Evolutionary conservation across 1,140 invertebrate genomes (phyloP).

Genomic region (Metaphire vulgaris): DNA sequence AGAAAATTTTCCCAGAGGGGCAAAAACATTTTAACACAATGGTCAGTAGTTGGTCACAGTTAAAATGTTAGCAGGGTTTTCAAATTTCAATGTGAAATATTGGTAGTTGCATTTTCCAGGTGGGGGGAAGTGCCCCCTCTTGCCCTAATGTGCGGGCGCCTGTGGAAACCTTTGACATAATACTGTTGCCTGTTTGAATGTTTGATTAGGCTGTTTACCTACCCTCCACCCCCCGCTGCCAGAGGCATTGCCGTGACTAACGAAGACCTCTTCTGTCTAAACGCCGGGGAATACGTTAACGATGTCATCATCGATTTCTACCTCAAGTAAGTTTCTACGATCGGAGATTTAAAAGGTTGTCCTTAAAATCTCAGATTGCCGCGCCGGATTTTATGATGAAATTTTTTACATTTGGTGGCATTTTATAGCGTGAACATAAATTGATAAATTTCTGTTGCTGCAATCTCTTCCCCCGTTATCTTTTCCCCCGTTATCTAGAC

Average conservation of each 20-base stretch:
- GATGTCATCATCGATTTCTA: constrained; percentile 98
- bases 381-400: not conserved
- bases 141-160: too few species aligned
- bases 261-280: constrained; percentile 82
- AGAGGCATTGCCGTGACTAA: constrained; percentile 80
- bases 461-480: too few species aligned
- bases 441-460: too few species aligned
- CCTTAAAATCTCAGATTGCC: not conserved
- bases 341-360: not conserved
- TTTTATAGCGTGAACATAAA: too few species aligned
- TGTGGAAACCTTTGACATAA: not conserved
- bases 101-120: too few species aligned
- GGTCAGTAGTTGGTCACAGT: not conserved
- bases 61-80: too few species aligned
- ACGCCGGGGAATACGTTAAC: constrained; percentile 87
- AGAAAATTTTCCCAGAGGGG: too few species aligned
- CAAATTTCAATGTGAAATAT: too few species aligned
- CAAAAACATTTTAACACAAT: not conserved
- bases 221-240: constrained; percentile 51
- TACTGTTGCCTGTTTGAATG: not conserved
- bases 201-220: constrained; percentile 44
- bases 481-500: too few species aligned
- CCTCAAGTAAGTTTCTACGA: constrained; percentile 61
- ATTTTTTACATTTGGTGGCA: not conserved
- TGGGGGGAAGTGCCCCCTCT: too few species aligned